Evolutionary conservation across 2,797 vertebrate species (phyloP), one percentile per base, ranked within the genome.

Genomic region (Mormyrus proboscirostris): DNA sequence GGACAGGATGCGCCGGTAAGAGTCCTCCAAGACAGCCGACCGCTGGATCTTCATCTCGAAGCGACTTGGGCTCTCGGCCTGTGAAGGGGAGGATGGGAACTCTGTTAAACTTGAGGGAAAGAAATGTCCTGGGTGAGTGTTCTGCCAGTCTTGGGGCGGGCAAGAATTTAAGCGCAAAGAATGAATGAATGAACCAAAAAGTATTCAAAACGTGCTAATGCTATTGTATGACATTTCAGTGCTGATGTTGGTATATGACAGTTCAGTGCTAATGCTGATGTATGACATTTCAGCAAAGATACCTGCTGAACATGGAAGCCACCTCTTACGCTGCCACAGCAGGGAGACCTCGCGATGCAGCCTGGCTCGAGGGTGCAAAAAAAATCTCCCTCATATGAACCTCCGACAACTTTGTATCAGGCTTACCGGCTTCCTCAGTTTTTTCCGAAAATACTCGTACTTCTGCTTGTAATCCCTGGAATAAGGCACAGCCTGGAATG

Each of bases 401-500:
- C 14, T 9, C 49, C 5, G 10, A 53, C 85, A 7, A 69, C 38
- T 49, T 14, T 29, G n/a, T 38, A 44, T 50, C 50, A 25, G 38
- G 6, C 97, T 94, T 91, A 99, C 98, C 92, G 98, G 98, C 92
- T 99, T 99, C 95, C 97, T 98, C 91, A 99, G 57, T 93, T 99
- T 99, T 94, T 98, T 98, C 85, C 97, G 96, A 95, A 99, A 99
- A 96, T 98, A 99, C 69, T 99, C 98, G 29, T 99, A 99, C 92
- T 99, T 99, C 92, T 98, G 96, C 92, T 99, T 99, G 92, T 99
- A 99, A 94, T 99, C 98, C 94, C 98, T 97, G 94, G 98, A 99
- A 93, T 99, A 99, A 95, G 98, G 98, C 96, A 99, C 98, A 85
- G 98, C 98, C 98, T 99, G 22, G 41, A 92, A 92, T 59, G 53